phyloP scores from a whole-genome alignment of 1,140 invertebrate genomes.

The Apis laboriosa region DNA sequence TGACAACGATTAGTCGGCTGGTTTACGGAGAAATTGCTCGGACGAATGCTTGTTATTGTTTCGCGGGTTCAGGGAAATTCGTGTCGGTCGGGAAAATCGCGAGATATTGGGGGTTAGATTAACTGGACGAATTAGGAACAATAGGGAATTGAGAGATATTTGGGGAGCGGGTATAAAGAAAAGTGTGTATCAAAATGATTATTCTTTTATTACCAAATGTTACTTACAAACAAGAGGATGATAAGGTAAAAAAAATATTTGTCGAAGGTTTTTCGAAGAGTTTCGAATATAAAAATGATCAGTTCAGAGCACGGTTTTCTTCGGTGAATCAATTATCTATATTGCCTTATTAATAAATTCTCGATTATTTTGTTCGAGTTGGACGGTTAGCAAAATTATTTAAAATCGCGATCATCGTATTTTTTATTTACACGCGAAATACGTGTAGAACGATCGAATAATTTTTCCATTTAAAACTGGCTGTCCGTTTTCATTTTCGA shows the following conservation, averaged over 20 bases:
- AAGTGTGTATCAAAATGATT: too few species aligned
- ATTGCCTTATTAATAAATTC: neutral
- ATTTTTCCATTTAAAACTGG: slow-evolving; percentile 1
- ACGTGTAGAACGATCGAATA: neutral
- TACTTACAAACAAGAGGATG: neutral
- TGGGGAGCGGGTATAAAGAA: too few species aligned
- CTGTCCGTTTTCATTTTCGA: slow-evolving; percentile 14
- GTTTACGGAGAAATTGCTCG: neutral
- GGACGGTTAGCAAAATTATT: neutral
- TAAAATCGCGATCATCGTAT: slow-evolving; percentile 4
- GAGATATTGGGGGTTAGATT: neutral
- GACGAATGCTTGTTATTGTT: neutral
- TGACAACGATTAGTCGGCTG: slow-evolving; percentile 12
- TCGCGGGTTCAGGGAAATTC: neutral
- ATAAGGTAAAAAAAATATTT: neutral
- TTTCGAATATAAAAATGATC: neutral
- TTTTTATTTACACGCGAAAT: slow-evolving; percentile 8
- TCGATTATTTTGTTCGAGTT: slow-evolving; percentile 37
- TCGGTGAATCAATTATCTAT: neutral
- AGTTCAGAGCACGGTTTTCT: neutral
- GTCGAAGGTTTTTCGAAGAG: neutral
- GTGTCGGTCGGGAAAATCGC: neutral
- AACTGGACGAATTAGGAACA: neutral
- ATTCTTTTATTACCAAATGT: too few species aligned
- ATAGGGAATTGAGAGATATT: too few species aligned